Percentiles rank a stretch among this genome's conserved stretches.
phyloP scores from a whole-genome alignment of 2,113 vertebrate genomes.

The Notarius lentiginosus region DNA sequence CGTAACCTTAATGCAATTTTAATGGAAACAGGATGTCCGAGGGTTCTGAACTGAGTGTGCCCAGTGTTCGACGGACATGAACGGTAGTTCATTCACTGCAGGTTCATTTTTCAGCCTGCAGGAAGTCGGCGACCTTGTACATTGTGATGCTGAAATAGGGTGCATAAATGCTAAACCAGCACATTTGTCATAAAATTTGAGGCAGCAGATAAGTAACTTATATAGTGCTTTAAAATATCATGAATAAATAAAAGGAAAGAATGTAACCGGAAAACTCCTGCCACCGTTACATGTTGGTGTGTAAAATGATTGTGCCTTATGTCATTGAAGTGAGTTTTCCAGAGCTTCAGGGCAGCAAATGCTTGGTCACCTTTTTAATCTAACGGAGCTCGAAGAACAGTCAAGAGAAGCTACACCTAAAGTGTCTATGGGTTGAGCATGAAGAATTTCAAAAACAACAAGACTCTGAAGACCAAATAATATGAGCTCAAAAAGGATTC shows the following conservation, averaged over 20 bases:
- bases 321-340: neutral
- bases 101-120: neutral
- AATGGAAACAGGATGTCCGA: constrained; percentile 72
- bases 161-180: neutral
- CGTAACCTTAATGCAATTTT: constrained; percentile 73
- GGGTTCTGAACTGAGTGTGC: constrained; percentile 54
- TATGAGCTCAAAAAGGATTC: neutral
- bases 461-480: neutral
- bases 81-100: neutral
- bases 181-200: no score
- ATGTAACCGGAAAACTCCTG: neutral
- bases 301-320: neutral
- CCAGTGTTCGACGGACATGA: constrained; percentile 31
- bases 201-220: neutral
- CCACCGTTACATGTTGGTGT: neutral
- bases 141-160: neutral
- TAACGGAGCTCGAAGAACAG: neutral
- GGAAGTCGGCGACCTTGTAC: neutral
- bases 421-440: neutral
- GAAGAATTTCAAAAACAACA: neutral
- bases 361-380: neutral
- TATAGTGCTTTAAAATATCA: neutral
- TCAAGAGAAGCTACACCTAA: neutral
- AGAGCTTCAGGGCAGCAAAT: neutral
- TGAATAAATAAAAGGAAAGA: neutral